Evolutionary conservation across 2,797 vertebrate genomes (phyloP).

Genomic region (Novumbra hubbsi): DNA sequence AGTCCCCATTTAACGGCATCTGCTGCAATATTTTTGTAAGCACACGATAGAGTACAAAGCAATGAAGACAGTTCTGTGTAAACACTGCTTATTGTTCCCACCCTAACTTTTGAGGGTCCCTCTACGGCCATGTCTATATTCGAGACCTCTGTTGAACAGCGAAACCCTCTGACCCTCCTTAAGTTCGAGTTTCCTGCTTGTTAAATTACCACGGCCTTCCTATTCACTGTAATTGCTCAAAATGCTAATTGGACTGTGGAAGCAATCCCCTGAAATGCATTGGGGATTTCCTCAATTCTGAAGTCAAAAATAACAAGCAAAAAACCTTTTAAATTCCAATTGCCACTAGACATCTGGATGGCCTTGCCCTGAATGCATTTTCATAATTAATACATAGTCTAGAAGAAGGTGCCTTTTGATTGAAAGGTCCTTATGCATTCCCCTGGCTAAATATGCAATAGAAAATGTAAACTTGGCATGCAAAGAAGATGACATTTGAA

Average conservation of each 20-base stretch:
- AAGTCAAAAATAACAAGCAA: constrained; percentile 69
- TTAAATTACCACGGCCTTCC: constrained; percentile 61
- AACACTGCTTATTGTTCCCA: not conserved
- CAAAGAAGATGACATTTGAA: constrained; percentile 71
- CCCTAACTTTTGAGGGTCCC: not conserved
- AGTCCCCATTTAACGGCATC: constrained; percentile 1
- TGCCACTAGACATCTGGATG: constrained; percentile 76
- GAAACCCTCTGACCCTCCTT: constrained; percentile 49
- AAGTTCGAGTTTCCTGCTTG: constrained; percentile 49
- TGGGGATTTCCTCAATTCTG: constrained; percentile 68
- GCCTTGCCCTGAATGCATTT: constrained; percentile 79
- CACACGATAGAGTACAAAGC: not conserved
- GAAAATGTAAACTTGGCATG: constrained; percentile 70
- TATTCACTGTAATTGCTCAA: constrained; percentile 70
- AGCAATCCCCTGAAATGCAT: constrained; percentile 63
- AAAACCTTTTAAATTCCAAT: constrained; percentile 69
- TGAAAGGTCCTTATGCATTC: constrained; percentile 69
- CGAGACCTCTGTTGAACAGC: not conserved
- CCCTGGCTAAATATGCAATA: constrained; percentile 68
- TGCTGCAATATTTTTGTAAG: not conserved
- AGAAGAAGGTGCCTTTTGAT: constrained; percentile 70
- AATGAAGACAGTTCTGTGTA: not conserved
- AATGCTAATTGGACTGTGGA: constrained; percentile 76
- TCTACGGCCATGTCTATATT: not conserved
- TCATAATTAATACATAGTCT: constrained; percentile 79